phyloP scores from a whole-genome alignment of 1,140 invertebrate genomes.

The Wiebesia pumilae region DNA sequence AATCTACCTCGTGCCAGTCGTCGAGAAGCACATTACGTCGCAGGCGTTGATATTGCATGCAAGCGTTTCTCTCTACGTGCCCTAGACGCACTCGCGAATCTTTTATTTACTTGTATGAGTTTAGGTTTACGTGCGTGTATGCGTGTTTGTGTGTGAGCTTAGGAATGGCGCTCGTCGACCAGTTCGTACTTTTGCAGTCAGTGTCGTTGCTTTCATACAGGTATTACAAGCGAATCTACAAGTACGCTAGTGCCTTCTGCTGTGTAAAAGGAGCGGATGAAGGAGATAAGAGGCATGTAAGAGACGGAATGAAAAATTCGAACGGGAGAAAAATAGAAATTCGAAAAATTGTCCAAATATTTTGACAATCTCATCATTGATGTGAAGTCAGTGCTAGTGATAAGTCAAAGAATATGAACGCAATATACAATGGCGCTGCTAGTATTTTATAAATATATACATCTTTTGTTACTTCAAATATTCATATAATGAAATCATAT shows the following conservation, averaged over 20 bases:
- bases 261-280: not conserved
- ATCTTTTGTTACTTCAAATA: no score
- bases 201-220: not conserved
- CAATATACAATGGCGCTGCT: no score
- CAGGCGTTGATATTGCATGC: constrained; percentile 33
- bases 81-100: not conserved
- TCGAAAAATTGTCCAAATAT: no score
- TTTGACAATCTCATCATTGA: no score
- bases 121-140: not conserved
- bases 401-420: no score
- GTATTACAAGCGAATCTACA: not conserved
- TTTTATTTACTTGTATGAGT: no score
- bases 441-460: no score
- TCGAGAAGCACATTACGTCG: constrained; percentile 33
- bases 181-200: constrained; percentile 12
- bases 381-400: no score
- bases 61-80: constrained; percentile 26
- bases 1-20: constrained; percentile 55
- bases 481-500: no score
- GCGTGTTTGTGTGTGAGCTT: not conserved
- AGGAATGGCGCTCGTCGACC: not conserved
- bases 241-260: not conserved
- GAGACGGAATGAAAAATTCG: not conserved
- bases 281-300: not conserved
- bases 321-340: not conserved